Percentiles rank a stretch among this genome's conserved stretches.
These are phyloP conservation scores for Dolomedes plantarius DNA, from an alignment of 2,888 invertebrate species.

Conservation along the genomic window DNA sequence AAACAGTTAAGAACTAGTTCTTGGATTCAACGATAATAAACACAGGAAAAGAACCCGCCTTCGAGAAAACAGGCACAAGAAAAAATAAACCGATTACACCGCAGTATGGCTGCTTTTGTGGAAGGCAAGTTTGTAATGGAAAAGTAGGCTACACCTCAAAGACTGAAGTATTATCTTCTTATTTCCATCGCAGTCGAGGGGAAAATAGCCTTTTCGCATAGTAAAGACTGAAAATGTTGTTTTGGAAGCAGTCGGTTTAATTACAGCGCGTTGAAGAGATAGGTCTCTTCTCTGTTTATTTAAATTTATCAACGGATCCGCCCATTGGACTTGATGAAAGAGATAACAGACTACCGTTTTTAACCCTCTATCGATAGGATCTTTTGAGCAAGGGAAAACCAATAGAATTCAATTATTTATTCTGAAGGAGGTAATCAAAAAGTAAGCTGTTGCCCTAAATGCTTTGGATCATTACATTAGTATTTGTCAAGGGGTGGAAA, in stretches of 20 bases:
- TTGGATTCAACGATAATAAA: constrained; percentile 13
- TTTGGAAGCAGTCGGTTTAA: constrained; percentile 46
- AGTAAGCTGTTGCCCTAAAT: background rate
- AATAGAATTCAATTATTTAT: background rate
- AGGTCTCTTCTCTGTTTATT: constrained; percentile 58
- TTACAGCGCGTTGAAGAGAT: constrained; percentile 43
- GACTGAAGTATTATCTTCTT: constrained; percentile 44
- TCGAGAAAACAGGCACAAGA: constrained; percentile 34
- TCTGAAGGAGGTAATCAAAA: background rate
- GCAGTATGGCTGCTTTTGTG: constrained; percentile 2
- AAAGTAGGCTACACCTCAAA: constrained; percentile 64
- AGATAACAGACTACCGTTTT: constrained; percentile 27
- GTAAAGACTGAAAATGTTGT: constrained; percentile 43
- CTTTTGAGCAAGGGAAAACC: background rate
- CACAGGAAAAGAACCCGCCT: constrained; percentile 22
- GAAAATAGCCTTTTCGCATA: constrained; percentile 37
- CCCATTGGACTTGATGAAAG: constrained; percentile 39
- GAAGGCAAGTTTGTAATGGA: constrained; percentile 18
- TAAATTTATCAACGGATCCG: constrained; percentile 51
- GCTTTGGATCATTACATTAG: too few relatives aligned
- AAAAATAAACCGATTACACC: constrained; percentile 26
- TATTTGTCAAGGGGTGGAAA: too few relatives aligned
- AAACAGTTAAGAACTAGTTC: constrained; percentile 21
- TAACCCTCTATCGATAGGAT: background rate
- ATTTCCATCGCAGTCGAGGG: constrained; percentile 48